Percentiles rank a stretch among this genome's conserved stretches.
Conservation (phyloP, 2,113 vertebrate species). For the Hymenochirus boettgeri region DNA sequence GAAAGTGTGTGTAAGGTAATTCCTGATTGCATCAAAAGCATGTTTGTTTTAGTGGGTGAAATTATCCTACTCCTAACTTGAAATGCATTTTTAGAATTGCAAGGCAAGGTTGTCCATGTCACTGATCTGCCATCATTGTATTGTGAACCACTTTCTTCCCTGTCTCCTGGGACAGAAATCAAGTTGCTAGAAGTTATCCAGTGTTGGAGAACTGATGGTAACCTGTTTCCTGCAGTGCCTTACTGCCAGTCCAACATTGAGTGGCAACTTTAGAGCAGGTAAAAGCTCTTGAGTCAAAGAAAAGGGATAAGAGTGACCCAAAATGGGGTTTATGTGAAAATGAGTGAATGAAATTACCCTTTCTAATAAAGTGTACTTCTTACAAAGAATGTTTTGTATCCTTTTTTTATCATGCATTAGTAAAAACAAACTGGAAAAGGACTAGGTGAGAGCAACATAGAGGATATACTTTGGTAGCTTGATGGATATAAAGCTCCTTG, state of each 20-base stretch:
- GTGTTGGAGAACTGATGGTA: constrained; percentile 7
- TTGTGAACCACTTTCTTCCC: constrained; percentile 2
- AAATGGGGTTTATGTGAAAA: constrained; percentile 10
- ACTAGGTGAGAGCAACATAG: no score
- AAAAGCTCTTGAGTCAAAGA: constrained; percentile 7
- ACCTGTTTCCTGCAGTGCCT: constrained; percentile 27
- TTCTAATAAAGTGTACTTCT: constrained; percentile 31
- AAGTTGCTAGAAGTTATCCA: background rate
- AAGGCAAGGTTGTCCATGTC: background rate
- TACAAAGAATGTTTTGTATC: background rate
- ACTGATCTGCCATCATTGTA: constrained; percentile 1
- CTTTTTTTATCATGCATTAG: background rate
- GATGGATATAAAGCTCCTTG: no score
- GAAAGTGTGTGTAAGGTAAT: background rate
- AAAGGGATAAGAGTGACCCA: background rate
- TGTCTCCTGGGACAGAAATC: constrained; percentile 10
- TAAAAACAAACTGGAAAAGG: no score
- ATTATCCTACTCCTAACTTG: background rate
- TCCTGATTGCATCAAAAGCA: background rate
- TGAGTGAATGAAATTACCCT: constrained; percentile 7
- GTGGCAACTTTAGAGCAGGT: background rate
- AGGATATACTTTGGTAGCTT: no score
- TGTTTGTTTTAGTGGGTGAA: constrained; percentile 21
- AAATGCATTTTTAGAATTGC: constrained; percentile 1
- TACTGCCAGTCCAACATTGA: constrained; percentile 12